Evolutionary conservation across 2,113 vertebrate genomes (phyloP).

Genomic region (Cephalopterus ornatus): DNA sequence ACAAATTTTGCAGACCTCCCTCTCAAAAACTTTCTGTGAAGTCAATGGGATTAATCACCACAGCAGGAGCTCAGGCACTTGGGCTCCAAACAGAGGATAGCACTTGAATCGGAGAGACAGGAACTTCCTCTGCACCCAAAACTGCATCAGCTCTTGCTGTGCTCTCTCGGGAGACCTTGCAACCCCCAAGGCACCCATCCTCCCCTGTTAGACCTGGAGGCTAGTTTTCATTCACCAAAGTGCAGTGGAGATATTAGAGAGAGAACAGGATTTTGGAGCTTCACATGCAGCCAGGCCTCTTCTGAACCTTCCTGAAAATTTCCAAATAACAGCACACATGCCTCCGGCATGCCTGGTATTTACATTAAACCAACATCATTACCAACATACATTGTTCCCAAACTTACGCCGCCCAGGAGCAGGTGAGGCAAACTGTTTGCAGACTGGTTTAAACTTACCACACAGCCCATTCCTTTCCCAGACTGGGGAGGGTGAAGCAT

Average conservation of each 20-base stretch:
- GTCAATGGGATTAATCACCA: slow-evolving; percentile 21
- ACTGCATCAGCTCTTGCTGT: accelerated
- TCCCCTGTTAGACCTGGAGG: background rate
- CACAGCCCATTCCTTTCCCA: slow-evolving; percentile 52
- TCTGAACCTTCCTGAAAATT: background rate
- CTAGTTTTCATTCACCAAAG: background rate
- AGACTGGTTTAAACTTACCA: slow-evolving; percentile 56
- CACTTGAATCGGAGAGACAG: background rate
- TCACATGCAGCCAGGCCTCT: background rate
- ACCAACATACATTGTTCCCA: background rate
- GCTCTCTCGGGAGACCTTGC: background rate
- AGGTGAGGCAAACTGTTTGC: slow-evolving; percentile 56
- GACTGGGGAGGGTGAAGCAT: slow-evolving; percentile 46
- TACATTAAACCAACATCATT: slow-evolving; percentile 6
- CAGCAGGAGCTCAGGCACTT: background rate
- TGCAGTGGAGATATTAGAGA: background rate
- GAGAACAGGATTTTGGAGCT: background rate
- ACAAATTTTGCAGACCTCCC: slow-evolving; percentile 17
- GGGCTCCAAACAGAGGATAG: background rate
- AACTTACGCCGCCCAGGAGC: slow-evolving; percentile 19
- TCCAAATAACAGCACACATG: background rate
- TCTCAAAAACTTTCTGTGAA: slow-evolving; percentile 10
- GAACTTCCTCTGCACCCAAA: background rate
- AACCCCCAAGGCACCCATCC: background rate
- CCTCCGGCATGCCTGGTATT: slow-evolving; percentile 2